phyloP scores from a whole-genome alignment of 2,888 invertebrate genomes.

The Zele albiditarsus region DNA sequence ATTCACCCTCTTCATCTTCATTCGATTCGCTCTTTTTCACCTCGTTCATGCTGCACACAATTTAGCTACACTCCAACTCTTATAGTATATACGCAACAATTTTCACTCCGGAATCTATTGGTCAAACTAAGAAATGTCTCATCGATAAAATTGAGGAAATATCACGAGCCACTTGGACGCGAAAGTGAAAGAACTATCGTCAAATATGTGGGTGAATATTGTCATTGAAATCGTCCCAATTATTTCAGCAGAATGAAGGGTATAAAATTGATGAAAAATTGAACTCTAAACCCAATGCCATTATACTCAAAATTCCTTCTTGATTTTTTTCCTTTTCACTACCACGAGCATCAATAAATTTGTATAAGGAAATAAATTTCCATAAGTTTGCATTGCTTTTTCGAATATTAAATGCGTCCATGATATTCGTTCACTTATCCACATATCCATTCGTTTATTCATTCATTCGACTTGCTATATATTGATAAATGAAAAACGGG shows the following conservation, averaged over 20 bases:
- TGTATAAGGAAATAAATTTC: background rate
- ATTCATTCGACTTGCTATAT: conserved; percentile 56
- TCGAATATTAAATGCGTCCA: conserved; percentile 20
- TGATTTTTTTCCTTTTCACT: background rate
- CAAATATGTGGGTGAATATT: too few species aligned
- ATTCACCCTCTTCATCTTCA: conserved; percentile 45
- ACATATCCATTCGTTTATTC: conserved; percentile 59
- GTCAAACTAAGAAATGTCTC: conserved; percentile 60
- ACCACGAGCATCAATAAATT: background rate
- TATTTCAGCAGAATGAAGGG: too few species aligned
- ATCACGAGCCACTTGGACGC: conserved; percentile 61
- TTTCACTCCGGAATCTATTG: conserved; percentile 63
- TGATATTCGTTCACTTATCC: conserved; percentile 43
- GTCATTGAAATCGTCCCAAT: too few species aligned
- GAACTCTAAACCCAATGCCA: too few species aligned
- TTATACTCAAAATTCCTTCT: too few species aligned
- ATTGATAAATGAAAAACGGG: conserved; percentile 44
- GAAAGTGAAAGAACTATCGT: too few species aligned
- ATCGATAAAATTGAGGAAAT: conserved; percentile 67
- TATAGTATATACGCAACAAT: conserved; percentile 43
- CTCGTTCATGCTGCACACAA: conserved; percentile 51
- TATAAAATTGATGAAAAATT: too few species aligned
- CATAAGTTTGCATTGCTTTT: background rate
- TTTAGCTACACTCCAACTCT: conserved; percentile 38
- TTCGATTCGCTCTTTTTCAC: conserved; percentile 29